Base-by-base conservation (phyloP, 2,888 invertebrate species). In the Meandrusa payeni region DNA sequence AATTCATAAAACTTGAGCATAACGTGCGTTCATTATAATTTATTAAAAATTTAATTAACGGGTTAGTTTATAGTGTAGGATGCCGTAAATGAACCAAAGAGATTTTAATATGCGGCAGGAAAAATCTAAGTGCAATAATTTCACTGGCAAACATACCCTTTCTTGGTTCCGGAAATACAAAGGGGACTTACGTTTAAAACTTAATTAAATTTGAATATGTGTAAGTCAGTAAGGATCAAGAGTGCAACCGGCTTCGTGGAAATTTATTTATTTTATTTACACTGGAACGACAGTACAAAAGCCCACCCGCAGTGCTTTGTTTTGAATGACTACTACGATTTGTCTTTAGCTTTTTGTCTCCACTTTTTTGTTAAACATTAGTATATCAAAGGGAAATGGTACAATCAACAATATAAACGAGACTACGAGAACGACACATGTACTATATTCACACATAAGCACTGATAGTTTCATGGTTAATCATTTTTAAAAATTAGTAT, bases 171-270 rank as follows among this genome's bases (percentile, higher is more conserved):
- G 20, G 36, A 28, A 42, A 60, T 63, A 78, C 72, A 80, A 80
- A 68, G 64, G n/a, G 62, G 71, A 73, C 70, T 63, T 72, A 71
- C 67, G 60, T 61, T 64, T 73, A 64, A 73, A 73, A 78, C 75
- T 81, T 82, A 82, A 83, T 83, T 81, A 82, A 79, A 76, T 76
- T 72, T 65, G 69, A 76, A 79, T 75, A 71, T 71, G 69, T 69
- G 68, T 64, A 69, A 62, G 57, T 60, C 49, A 55, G 37, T 48
- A 47, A n/a, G 50, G 54, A 55, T 23, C 3, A 53, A 57, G 50
- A 46, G 47, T 45, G 50, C 28, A 45, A n/a, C 51, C 39, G 42
- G 50, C 59, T 59, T 61, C 60, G 60, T 62, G 49, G 54, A 59
- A 54, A 55, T 60, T 43, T 45, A 39, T 52, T 47, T 40, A 24